Evolutionary conservation across 2,888 invertebrate species (phyloP), one percentile per base, ranked within the genome.

Genomic region (Acanthosoma haemorrhoidale): DNA sequence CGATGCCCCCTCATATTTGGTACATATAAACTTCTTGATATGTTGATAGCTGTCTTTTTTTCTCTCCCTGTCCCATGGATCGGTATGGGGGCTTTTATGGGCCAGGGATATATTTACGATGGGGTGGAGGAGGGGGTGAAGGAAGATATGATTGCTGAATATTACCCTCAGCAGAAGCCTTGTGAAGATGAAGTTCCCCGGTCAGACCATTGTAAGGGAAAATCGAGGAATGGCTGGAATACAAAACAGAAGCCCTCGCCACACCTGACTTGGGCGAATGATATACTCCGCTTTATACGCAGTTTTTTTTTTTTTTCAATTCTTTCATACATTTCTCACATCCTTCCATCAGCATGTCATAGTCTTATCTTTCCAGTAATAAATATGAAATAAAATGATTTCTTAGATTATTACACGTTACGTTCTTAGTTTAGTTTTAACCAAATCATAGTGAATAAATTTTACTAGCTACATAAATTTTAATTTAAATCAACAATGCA

Each of bases 221-320:
- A 61, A 36, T 61, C 61, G 61, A 61, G 32, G 38, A 21, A 38
- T 36, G 34, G 36, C 2, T 21, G 21, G 61, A 61, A 61, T 61
- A 61, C 61, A 61, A 61, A 61, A 61, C 61, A 61, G 61, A 61
- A 34, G 59, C 59, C 31, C 59, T 31, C 59, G 36, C 61, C 61
- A 36, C 61, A 36, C 61, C 51, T 51, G n/a, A 51, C 51, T 51
- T 25, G 25, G 21, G 51, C 9, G 2, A 60, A 61, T 36, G 32
- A 61, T 61, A 61, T 21, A 61, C 61, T 38, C 61, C n/a, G 21
- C 21, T 36, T 38, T 36, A 21, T 59, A 16, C 21, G 36, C 18
- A 36, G 32, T 36, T 21, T 61, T 16, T 25, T 15, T 41, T 41
- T 34, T 29, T 59, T 32, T 59, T 61, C 34, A 36, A 36, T 38